Base-by-base conservation (phyloP, 92 coral and sea anemone species). In the Pocillopora meandrina region DNA sequence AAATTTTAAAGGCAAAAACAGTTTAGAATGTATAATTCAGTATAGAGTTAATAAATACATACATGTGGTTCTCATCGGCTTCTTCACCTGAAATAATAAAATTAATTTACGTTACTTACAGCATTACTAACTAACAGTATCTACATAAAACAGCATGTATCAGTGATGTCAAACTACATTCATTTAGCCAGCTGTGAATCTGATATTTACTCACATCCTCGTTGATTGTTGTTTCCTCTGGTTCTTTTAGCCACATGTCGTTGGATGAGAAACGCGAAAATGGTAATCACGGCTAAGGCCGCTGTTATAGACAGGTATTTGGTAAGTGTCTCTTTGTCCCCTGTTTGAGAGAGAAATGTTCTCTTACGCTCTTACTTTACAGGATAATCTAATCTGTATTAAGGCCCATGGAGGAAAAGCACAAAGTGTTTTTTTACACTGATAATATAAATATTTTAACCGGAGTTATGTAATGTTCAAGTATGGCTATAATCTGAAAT, bases 301-400 rank as follows among this genome's bases (percentile, higher is more conserved):
- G 79, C 79, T 19, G 78, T 57, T 21, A 82, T 12, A 11, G 86
- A 82, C 16, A 72, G 42, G 77, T 82, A 82, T 26, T 65, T 82
- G 71, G 76, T 62, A 8, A 82, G 58, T 64, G 23, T 71, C 17
- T 60, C 36, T 21, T 35, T 70, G 56, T 35, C 70, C 56, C 26
- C 74, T 80, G 19, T 14, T 55, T 26, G 10, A 11, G 10, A 59
- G 17, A 31, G 3, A 56, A 68, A 62, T 12, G 31, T 21, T 65
- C 14, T 33, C 15, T 3, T 67, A 12, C 14, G 47, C 52, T 42
- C 52, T 42, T 3, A 42, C 52, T 42, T 42, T 42, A 7, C 52
- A 42, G 52, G 52, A 42, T 42, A 7, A 42, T 3, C 52, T 42
- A 42, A 42, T 42, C 8, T 3, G 52, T 42, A 42, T 42, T 42